A percentile compares a stretch with the other conserved stretches of the same genome.
phyloP scores from a whole-genome alignment of 1,140 invertebrate genomes.

The Ladona fulva region DNA sequence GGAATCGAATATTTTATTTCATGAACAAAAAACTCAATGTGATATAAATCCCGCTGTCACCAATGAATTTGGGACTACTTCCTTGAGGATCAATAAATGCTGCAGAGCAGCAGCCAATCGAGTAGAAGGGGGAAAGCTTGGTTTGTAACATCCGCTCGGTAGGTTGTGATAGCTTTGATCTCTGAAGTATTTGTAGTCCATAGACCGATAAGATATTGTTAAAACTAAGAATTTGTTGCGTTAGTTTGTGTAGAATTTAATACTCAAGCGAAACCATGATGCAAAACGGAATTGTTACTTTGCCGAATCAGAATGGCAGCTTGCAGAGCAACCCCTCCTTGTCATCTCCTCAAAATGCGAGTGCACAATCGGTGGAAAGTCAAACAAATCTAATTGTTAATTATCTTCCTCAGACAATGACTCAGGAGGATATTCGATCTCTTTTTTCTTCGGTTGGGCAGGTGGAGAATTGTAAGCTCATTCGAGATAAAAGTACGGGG shows the following conservation, averaged over 20 bases:
- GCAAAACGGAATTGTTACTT: conserved; percentile 35
- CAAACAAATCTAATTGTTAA: conserved; percentile 79
- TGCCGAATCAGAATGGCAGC: conserved; percentile 26
- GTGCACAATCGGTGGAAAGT: conserved; percentile 37
- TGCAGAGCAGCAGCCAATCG: neutral
- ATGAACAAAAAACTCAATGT: neutral
- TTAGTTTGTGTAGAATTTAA: neutral
- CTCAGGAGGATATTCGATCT: conserved; percentile 78
- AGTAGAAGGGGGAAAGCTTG: neutral
- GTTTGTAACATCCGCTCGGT: neutral
- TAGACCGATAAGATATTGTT: neutral
- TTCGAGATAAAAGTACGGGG: conserved; percentile 85
- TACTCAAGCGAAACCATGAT: conserved; percentile 23
- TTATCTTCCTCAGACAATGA: conserved; percentile 87
- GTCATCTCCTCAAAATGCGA: conserved; percentile 21
- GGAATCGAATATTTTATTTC: no score
- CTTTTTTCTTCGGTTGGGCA: conserved; percentile 80
- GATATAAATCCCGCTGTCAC: neutral
- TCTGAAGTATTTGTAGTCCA: neutral
- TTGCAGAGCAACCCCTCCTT: conserved; percentile 25
- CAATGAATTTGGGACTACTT: conserved; percentile 1
- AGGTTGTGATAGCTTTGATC: neutral
- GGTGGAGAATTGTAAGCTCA: conserved; percentile 84
- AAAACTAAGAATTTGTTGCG: neutral
- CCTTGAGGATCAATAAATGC: neutral